Evolutionary conservation across 2,888 invertebrate genomes (phyloP), one percentile per base, ranked within the genome.

Genomic region (Eristalis pertinax): DNA sequence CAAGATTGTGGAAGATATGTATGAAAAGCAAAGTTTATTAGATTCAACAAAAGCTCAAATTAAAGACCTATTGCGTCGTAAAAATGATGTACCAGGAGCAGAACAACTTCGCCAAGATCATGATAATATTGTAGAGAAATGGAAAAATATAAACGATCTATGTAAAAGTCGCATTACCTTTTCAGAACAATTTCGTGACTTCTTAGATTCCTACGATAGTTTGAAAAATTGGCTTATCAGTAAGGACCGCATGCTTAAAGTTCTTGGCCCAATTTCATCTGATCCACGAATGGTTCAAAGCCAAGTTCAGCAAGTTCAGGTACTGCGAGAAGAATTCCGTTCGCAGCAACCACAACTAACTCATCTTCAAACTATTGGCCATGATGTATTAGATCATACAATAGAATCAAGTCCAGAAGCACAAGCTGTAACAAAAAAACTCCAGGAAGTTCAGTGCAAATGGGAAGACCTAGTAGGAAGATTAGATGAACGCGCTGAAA

Each of bases 211-310:
- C 0, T 96, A 97, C 91, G 97, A 96, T 91, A 96, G 96, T 89
- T 94, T 99, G 78, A 95, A 96, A 8, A 96, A 96, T 77, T 99
- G 99, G 99, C 94, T 99, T 63, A 95, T 95, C 35, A 97, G 98
- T 89, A 99, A 99, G 93, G 98, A 99, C 91, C 96, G 98, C 90
- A 99, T 99, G 98, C 94, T 99, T 93, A 96, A 97, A 0, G 99
- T 98, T 0, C 94, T 99, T 0, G 99, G 99, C 22, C 99, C 99
- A 0, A 98, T 99, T 90, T 98, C 98, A 0, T 97, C 98, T 0
- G 99, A 99, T 93, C 98, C 98, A 0, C 95, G 98, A 75, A 97
- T 99, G 96, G 98, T 99, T 2, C 97, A 98, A 91, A 98, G 97
- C 50, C 99, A 99, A 94, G 97, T 98, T 22, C 98, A 98, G 91